Evolutionary conservation across 2,797 vertebrate genomes (phyloP).

Genomic region (Alcedo atthis): DNA sequence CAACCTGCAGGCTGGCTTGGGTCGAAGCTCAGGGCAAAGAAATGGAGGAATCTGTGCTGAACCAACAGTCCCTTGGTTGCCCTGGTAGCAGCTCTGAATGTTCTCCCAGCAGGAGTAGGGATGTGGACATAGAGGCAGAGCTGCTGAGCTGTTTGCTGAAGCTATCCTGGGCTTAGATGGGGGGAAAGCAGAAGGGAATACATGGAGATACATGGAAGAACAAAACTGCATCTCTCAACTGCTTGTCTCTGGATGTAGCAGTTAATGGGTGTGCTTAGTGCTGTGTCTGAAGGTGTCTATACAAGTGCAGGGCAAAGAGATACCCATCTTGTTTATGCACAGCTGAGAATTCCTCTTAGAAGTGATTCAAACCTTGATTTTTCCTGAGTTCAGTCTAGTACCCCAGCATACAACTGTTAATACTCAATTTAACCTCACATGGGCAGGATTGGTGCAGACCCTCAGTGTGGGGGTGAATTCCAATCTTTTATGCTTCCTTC

Average conservation of each 20-base stretch:
- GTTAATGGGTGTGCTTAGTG: neutral
- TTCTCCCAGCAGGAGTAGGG: neutral
- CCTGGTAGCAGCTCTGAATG: neutral
- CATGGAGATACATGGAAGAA: accelerated
- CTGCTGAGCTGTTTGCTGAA: neutral
- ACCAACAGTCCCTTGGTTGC: accelerated
- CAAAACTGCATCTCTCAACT: neutral
- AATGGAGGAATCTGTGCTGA: neutral
- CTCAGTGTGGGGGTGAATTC: neutral
- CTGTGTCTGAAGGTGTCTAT: accelerated
- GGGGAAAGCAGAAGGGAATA: neutral
- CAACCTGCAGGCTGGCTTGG: neutral
- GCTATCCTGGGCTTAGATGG: too few species aligned
- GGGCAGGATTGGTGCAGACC: neutral
- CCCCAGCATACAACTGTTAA: neutral
- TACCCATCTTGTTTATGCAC: accelerated
- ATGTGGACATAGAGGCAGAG: neutral
- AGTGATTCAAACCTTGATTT: neutral
- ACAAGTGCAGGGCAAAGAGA: neutral
- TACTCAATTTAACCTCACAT: neutral
- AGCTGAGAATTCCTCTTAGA: neutral
- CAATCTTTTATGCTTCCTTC: neutral
- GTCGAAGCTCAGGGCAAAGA: neutral
- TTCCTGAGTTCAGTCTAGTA: neutral
- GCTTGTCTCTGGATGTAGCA: neutral